Evolutionary conservation across 2,888 invertebrate genomes (phyloP).

Genomic region (Hirudinaria manillensis): DNA sequence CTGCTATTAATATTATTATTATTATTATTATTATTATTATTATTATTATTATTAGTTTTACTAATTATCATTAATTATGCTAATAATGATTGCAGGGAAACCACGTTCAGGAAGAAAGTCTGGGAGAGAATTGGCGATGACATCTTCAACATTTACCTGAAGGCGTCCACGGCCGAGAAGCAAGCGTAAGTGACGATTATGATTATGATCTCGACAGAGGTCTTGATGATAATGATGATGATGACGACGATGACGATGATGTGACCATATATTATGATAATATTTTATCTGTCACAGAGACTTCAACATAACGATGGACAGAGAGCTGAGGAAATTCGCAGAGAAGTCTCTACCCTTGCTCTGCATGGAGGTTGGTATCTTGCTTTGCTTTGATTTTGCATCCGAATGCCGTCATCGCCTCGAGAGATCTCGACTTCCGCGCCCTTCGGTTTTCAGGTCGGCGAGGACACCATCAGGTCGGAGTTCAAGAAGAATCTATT

Average conservation of each 20-base stretch:
- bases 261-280: no score
- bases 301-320: constrained; percentile 67
- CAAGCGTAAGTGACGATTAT: constrained; percentile 33
- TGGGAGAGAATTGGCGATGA: constrained; percentile 56
- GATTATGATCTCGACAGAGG: not conserved
- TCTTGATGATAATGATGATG: no score
- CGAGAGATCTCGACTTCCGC: no score
- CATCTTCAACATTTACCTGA: constrained; percentile 86
- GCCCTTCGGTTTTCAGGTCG: constrained; percentile 62
- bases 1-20: no score
- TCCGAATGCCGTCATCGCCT: no score
- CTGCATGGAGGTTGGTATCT: constrained; percentile 65
- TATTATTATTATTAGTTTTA: not conserved
- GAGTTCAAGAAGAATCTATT: constrained; percentile 61
- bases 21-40: no score
- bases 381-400: no score
- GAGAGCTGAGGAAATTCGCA: constrained; percentile 91
- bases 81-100: constrained; percentile 60
- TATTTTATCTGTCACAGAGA: constrained; percentile 41
- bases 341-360: constrained; percentile 79
- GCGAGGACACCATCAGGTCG: constrained; percentile 72
- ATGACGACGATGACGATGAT: no score
- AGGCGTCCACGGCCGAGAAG: constrained; percentile 73
- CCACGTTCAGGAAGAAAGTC: constrained; percentile 66
- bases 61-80: constrained; percentile 26